Evolutionary conservation across 1,140 invertebrate genomes (phyloP), one percentile per base, ranked within the genome.

Genomic region (Drosophila tsacasi): DNA sequence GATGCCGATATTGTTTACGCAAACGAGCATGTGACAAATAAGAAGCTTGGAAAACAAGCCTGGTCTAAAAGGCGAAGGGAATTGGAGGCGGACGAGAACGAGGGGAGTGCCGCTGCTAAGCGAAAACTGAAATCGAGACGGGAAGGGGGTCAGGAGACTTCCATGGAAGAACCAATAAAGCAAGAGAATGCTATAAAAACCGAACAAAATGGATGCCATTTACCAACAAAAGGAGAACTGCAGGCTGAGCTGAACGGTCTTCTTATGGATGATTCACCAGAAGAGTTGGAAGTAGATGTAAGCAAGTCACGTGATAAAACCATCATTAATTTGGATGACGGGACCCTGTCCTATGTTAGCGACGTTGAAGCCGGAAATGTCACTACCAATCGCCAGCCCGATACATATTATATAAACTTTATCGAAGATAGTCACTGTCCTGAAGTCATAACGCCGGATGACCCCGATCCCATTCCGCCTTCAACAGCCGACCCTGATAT

Each of bases 1-100:
- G 84, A 90, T 63, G 86, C 79, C 1, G 91, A 92, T 35, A 49
- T 81, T 39, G 60, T 92, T 7, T 91, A 91, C 44, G 79, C 92
- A 32, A 92, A 92, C 59, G 91, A 92, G 71, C 72, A 83, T 32
- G 72, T 86, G 8, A 76, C 72, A 8, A 91, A 77, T 32, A 59
- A 61, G 37, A 91, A 79, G 68, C 32, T 91, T 13, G 74, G 69
- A 13, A 91, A 91, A 40, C 87, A 82, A 21, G 60, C 80, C 4
- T 66, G 76, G 57, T 73, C 80, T 9, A 76, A 78, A 37, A 69
- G 76, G 2, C 65, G 73, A 3, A 76, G 52, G 19, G 76, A 52
- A 2, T 23, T 77, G 21, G 42, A 62, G 25, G 35, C 64, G 9
- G 47, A 68, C 17, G 76, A 63, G 21, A 37, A 81, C 13, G 61